phyloP scores from a whole-genome alignment of 2,888 invertebrate species.

The Cordilura impudica region DNA sequence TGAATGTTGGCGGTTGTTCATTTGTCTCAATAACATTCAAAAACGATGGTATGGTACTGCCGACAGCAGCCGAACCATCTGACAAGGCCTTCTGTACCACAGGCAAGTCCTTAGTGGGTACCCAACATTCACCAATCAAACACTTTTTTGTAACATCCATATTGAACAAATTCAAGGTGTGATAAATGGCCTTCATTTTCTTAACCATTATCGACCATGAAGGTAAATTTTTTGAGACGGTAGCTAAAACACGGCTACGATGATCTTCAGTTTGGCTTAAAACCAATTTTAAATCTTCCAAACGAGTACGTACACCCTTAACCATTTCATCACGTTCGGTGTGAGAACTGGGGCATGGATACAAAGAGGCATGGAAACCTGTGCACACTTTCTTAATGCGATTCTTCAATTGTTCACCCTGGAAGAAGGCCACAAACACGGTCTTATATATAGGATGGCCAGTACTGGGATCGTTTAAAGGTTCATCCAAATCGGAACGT shows the following conservation, averaged over 20 bases:
- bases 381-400: constrained; percentile 93
- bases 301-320: constrained; percentile 89
- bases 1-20: constrained; percentile 94
- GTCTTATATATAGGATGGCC: constrained; percentile 86
- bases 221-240: constrained; percentile 90
- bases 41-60: constrained; percentile 95
- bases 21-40: constrained; percentile 91
- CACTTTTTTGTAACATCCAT: constrained; percentile 95
- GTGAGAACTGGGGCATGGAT: constrained; percentile 91
- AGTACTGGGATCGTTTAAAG: constrained; percentile 87
- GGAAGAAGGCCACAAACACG: constrained; percentile 89
- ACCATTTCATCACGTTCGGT: constrained; percentile 90
- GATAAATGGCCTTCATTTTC: constrained; percentile 96
- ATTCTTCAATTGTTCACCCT: constrained; percentile 91
- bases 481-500: constrained; percentile 87
- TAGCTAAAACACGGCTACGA: constrained; percentile 88
- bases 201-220: constrained; percentile 91
- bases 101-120: constrained; percentile 86
- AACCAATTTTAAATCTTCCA: constrained; percentile 89
- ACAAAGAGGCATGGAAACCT: constrained; percentile 91
- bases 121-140: constrained; percentile 94
- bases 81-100: constrained; percentile 88
- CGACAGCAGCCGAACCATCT: constrained; percentile 90
- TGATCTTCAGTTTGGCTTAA: constrained; percentile 92
- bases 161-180: constrained; percentile 94